These are phyloP conservation scores for Helicoverpa assulta DNA, from an alignment of 2,888 invertebrate genomes.

Conservation along the genomic window DNA sequence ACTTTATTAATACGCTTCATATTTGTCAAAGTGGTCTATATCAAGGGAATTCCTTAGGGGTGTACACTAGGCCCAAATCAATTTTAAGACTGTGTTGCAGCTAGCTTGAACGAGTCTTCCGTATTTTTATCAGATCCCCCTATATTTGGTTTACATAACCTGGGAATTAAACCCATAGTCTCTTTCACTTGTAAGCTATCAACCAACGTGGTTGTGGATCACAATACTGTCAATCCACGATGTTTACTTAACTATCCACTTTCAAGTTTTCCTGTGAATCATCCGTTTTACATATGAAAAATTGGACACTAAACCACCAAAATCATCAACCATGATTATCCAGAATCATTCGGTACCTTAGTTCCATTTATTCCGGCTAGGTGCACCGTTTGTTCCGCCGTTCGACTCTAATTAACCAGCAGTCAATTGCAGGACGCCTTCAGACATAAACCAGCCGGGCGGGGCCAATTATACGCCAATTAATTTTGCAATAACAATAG, in stretches of 20 bases:
- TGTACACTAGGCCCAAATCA: neutral
- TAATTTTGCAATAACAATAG: conserved; percentile 86
- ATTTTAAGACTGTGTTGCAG: too few relatives aligned
- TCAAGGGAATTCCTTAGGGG: neutral
- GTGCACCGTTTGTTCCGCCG: conserved; percentile 76
- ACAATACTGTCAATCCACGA: too few relatives aligned
- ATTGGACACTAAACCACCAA: neutral
- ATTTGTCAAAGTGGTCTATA: neutral
- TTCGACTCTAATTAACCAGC: conserved; percentile 85
- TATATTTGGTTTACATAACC: too few relatives aligned
- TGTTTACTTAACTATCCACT: too few relatives aligned
- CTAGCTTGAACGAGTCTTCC: too few relatives aligned
- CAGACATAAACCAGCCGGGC: conserved; percentile 81
- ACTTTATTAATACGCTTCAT: neutral
- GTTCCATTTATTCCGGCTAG: conserved; percentile 67
- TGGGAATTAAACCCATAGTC: too few relatives aligned
- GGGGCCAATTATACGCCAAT: conserved; percentile 88
- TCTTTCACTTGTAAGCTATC: too few relatives aligned
- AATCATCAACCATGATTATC: conserved; percentile 8
- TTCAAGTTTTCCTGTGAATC: neutral
- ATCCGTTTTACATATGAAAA: neutral
- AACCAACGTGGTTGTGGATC: too few relatives aligned
- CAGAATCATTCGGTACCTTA: conserved; percentile 37
- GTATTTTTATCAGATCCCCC: too few relatives aligned
- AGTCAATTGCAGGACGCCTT: conserved; percentile 87